Percentiles rank a stretch among this genome's conserved stretches.
phyloP scores from a whole-genome alignment of 2,888 invertebrate species.

The Julus scandinavius region DNA sequence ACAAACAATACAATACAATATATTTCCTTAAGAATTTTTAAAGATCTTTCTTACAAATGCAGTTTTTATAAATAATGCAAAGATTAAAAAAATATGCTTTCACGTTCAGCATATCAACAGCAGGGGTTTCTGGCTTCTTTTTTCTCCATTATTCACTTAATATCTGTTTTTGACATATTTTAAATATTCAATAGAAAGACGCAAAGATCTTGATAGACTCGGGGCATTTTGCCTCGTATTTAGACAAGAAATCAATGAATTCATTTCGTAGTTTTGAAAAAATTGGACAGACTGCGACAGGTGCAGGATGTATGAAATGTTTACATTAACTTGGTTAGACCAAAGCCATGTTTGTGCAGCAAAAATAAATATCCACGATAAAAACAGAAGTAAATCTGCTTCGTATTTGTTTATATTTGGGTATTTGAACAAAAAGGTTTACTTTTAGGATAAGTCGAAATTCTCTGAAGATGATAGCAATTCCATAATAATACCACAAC shows the following conservation, averaged over 20 bases:
- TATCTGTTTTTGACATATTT: slow-evolving; percentile 5
- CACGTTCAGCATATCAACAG: no score
- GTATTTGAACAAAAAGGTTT: no score
- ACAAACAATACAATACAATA: no score
- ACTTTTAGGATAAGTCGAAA: no score
- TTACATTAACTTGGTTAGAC: not conserved
- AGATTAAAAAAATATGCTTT: no score
- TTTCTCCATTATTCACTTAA: not conserved
- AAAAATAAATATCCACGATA: not conserved
- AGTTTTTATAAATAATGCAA: no score
- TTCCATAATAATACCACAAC: no score
- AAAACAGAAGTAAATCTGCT: not conserved
- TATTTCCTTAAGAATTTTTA: no score
- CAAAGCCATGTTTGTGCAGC: not conserved
- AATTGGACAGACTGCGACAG: not conserved
- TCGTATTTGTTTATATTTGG: not conserved
- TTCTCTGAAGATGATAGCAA: no score
- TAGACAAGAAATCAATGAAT: slow-evolving; percentile 10
- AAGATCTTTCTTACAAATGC: no score
- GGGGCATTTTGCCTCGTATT: not conserved
- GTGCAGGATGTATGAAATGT: not conserved
- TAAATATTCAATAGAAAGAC: not conserved
- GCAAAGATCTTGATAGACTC: not conserved
- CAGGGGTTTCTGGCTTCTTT: not conserved
- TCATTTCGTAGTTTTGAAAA: not conserved